Evolutionary conservation across 2,888 invertebrate species (phyloP).

Genomic region (Operophtera brumata): DNA sequence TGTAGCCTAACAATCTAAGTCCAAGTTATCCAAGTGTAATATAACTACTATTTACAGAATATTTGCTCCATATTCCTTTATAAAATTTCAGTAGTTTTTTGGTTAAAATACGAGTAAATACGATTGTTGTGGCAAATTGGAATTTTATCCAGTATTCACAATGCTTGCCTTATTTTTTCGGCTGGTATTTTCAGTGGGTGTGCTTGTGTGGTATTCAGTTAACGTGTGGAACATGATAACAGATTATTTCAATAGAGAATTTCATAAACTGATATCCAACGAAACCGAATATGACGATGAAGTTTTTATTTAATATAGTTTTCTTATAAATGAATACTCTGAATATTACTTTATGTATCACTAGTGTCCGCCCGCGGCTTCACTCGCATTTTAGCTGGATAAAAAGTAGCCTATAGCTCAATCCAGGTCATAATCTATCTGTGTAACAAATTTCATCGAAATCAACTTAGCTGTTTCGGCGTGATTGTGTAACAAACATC

Average conservation of each 20-base stretch:
- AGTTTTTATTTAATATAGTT: slow-evolving; percentile 5
- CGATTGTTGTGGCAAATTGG: background rate
- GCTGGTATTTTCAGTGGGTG: slow-evolving; percentile 82
- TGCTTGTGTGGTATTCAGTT: slow-evolving; percentile 87
- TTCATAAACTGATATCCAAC: slow-evolving; percentile 81
- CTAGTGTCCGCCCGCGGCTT: no score
- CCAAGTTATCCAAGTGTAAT: no score
- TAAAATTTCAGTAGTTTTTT: no score
- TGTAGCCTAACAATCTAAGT: background rate
- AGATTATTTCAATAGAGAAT: slow-evolving; percentile 86
- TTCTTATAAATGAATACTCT: background rate
- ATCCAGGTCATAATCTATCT: no score
- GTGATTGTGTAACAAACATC: no score
- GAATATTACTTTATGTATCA: background rate
- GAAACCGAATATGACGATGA: slow-evolving; percentile 33
- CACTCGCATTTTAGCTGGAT: no score
- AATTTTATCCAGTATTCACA: slow-evolving; percentile 20
- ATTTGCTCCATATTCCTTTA: no score
- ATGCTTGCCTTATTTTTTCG: slow-evolving; percentile 85
- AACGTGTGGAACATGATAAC: slow-evolving; percentile 87
- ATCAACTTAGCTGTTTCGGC: no score
- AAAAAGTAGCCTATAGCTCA: no score
- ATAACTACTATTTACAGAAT: background rate
- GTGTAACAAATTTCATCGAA: no score
- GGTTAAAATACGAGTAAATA: no score